A percentile compares a stretch with the other conserved stretches of the same genome.
Conservation (phyloP, 2,888 invertebrate genomes). For the Laothoe populi region DNA sequence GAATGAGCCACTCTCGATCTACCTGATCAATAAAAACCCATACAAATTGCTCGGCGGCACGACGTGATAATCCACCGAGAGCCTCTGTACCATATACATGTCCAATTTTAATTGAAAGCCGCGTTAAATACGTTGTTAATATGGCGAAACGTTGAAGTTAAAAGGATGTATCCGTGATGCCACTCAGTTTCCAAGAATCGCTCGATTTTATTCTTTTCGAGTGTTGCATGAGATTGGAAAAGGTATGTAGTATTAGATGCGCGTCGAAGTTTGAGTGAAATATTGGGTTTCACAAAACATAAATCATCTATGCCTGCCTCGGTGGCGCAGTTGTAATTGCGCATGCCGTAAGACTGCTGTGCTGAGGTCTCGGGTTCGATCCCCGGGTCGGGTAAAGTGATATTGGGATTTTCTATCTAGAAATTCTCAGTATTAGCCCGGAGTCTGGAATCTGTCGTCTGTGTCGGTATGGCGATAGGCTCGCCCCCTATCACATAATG, state of each 20-base stretch:
- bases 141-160: conserved; percentile 40
- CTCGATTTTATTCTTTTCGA: conserved; percentile 6
- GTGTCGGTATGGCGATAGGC: no score
- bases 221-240: neutral
- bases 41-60: conserved; percentile 30
- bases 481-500: no score
- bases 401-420: no score
- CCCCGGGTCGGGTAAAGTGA: no score
- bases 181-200: conserved; percentile 24
- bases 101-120: conserved; percentile 74
- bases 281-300: no score
- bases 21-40: conserved; percentile 31
- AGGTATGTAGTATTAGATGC: neutral
- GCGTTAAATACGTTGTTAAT: conserved; percentile 66
- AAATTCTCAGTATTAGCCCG: no score
- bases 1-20: conserved; percentile 1
- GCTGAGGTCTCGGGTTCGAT: no score
- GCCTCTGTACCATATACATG: conserved; percentile 61
- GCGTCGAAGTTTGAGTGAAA: neutral
- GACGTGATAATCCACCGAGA: conserved; percentile 41
- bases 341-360: no score
- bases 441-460: no score
- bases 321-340: no score
- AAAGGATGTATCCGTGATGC: conserved; percentile 30
- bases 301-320: no score